Evolutionary conservation across 2,888 invertebrate genomes (phyloP), one percentile per base, ranked within the genome.

Genomic region (Agrotis clavis): DNA sequence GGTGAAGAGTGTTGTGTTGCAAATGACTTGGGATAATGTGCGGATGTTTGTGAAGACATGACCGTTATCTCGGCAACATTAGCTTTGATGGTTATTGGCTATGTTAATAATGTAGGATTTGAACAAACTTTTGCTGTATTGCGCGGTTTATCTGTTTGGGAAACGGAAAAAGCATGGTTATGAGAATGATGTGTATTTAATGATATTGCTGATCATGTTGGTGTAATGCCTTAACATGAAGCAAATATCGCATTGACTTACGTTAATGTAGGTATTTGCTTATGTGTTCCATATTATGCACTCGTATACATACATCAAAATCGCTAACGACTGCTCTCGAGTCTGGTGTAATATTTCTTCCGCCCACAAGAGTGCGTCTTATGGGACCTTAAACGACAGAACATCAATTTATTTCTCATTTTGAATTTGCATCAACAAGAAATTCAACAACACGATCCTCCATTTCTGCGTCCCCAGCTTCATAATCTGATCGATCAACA

Each of bases 1-100:
- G 83, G 81, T 75, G 75, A 82, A 84, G 82, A 77, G 72, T 74
- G 75, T 82, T 80, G 81, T 85, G 85, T 85, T 82, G 84, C 79
- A 87, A 88, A 88, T 86, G 81, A 83, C 80, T 85, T 73, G 84
- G 86, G 86, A 86, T 86, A 87, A 87, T 86, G 85, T 82, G 81
- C 64, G 85, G 81, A 86, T 82, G 79, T 86, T 88, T 85, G 81
- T 83, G 77, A 80, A 86, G 87, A 87, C 85, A 84, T 79, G 81
- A 82, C 83, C 77, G 83, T 83, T 85, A 83, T 85, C 85, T 83
- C 35, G 63, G 68, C 71, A 79, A 61, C 85, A 79, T 87, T 79
- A 80, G 67, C 75, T 75, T 85, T 85, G 83, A 87, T 83, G 85
- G 80, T 87, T 85, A 87, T 85, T 85, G 81, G 74, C 68, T 67